A percentile compares a stretch with the other conserved stretches of the same genome.
Evolutionary conservation across 1,140 invertebrate species (phyloP).

Genomic region (Popillia japonica): DNA sequence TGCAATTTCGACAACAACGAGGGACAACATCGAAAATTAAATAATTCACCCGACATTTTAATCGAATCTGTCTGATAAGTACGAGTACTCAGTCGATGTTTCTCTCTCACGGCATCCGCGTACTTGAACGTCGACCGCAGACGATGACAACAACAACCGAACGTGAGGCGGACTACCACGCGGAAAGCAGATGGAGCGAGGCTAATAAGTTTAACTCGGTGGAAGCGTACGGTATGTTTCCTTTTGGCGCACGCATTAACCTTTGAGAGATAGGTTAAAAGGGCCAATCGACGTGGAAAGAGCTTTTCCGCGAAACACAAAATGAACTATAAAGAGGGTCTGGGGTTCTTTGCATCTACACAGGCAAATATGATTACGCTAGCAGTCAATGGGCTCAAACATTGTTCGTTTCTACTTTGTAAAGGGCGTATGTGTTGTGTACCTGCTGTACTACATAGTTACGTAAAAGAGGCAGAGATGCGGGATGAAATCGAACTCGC

Average conservation of each 20-base stretch:
- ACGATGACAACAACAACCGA: slow-evolving; percentile 7
- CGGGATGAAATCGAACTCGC: not conserved
- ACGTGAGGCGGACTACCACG: not conserved
- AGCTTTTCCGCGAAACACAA: slow-evolving; percentile 48
- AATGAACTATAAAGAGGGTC: slow-evolving; percentile 53
- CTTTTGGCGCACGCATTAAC: slow-evolving; percentile 56
- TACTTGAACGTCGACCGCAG: not conserved
- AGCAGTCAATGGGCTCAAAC: slow-evolving; percentile 54
- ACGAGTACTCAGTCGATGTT: not conserved
- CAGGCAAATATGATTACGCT: slow-evolving; percentile 53
- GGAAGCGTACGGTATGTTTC: slow-evolving; percentile 54
- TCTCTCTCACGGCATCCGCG: not conserved
- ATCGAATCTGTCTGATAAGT: slow-evolving; percentile 2
- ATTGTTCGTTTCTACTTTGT: slow-evolving; percentile 51
- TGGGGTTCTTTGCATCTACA: slow-evolving; percentile 50
- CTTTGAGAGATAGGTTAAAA: slow-evolving; percentile 52
- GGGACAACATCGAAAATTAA: slow-evolving; percentile 14
- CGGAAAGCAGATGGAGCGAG: slow-evolving; percentile 47
- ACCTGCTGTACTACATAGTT: not conserved
- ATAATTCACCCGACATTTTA: slow-evolving; percentile 27
- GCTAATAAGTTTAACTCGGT: slow-evolving; percentile 50
- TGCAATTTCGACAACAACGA: not conserved
- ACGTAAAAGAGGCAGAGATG: not conserved
- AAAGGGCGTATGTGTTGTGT: slow-evolving; percentile 4
- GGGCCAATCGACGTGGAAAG: slow-evolving; percentile 52